phyloP scores from a whole-genome alignment of 2,113 vertebrate genomes.

The Corythoichthys haematopterus region DNA sequence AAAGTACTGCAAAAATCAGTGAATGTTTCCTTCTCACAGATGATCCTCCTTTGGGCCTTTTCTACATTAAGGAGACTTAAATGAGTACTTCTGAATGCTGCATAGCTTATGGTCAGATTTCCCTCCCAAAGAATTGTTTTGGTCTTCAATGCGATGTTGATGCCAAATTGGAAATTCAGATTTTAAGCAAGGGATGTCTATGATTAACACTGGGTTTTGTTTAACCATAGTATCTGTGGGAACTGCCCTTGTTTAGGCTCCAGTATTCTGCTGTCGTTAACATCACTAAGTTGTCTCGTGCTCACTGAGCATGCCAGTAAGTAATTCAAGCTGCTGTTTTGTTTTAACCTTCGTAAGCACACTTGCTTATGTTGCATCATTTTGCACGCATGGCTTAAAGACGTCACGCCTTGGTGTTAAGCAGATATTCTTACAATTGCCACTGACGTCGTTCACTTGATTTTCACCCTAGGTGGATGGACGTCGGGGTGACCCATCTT shows the following conservation, averaged over 20 bases:
- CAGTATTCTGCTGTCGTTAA: slow-evolving; percentile 16
- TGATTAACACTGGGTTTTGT: slow-evolving; percentile 3
- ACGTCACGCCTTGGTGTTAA: neutral
- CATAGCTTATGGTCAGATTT: slow-evolving; percentile 4
- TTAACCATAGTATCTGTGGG: slow-evolving; percentile 15
- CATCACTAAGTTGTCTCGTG: slow-evolving; percentile 9
- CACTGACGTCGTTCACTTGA: neutral
- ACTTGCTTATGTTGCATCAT: neutral
- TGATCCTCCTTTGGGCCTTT: neutral
- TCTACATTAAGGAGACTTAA: neutral
- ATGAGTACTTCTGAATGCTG: slow-evolving; percentile 12
- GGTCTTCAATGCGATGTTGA: slow-evolving; percentile 7
- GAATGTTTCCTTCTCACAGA: neutral
- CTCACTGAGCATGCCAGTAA: slow-evolving; percentile 19
- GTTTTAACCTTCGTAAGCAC: slow-evolving; percentile 6
- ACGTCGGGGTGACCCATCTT: slow-evolving; percentile 82
- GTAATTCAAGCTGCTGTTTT: slow-evolving; percentile 1
- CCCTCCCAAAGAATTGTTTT: slow-evolving; percentile 1
- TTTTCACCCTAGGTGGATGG: slow-evolving; percentile 81
- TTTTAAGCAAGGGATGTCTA: slow-evolving; percentile 9
- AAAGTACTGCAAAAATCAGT: neutral
- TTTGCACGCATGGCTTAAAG: slow-evolving; percentile 1
- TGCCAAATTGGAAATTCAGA: neutral
- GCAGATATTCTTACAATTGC: neutral
- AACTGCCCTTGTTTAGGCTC: slow-evolving; percentile 20